phyloP scores from a whole-genome alignment of 1,140 invertebrate genomes.

The Dendroctonus valens region DNA sequence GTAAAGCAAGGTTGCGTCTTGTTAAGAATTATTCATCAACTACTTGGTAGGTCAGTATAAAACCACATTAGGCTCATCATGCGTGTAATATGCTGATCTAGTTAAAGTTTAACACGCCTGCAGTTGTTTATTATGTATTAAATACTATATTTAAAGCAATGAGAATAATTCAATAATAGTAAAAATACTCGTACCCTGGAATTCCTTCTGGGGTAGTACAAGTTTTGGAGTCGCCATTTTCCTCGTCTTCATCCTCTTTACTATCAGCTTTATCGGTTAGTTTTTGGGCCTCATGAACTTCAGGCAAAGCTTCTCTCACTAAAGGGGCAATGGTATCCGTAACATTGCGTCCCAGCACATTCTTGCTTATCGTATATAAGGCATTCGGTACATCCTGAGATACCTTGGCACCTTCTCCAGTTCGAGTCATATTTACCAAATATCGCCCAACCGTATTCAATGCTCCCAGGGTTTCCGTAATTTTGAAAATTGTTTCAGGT shows the following conservation, averaged over 20 bases:
- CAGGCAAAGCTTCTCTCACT: conserved; percentile 62
- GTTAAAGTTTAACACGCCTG: too few relatives aligned
- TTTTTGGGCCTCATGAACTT: background rate
- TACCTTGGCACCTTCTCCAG: conserved; percentile 49
- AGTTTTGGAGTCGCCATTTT: conserved; percentile 46
- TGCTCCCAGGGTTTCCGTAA: conserved; percentile 70
- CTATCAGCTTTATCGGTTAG: conserved; percentile 16
- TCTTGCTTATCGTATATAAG: conserved; percentile 77
- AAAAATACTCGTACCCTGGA: conserved; percentile 57
- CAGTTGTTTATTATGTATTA: too few relatives aligned
- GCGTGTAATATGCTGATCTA: background rate
- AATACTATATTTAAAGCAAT: too few relatives aligned
- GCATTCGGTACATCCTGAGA: conserved; percentile 66
- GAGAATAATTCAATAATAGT: too few relatives aligned
- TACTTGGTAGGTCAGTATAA: conserved; percentile 13
- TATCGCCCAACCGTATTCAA: conserved; percentile 80
- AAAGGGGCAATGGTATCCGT: conserved; percentile 74
- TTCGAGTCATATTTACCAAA: conserved; percentile 74
- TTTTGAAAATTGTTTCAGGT: conserved; percentile 57
- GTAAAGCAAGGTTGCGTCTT: conserved; percentile 27
- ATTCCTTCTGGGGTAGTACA: conserved; percentile 81
- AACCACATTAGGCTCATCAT: background rate
- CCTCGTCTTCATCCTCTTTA: conserved; percentile 44
- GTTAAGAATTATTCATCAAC: conserved; percentile 14
- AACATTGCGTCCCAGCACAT: conserved; percentile 75